A percentile compares a stretch with the other conserved stretches of the same genome.
These are phyloP conservation scores for Epinephelus malabaricus DNA, from an alignment of 2,797 vertebrate genomes.

Conservation along the genomic window DNA sequence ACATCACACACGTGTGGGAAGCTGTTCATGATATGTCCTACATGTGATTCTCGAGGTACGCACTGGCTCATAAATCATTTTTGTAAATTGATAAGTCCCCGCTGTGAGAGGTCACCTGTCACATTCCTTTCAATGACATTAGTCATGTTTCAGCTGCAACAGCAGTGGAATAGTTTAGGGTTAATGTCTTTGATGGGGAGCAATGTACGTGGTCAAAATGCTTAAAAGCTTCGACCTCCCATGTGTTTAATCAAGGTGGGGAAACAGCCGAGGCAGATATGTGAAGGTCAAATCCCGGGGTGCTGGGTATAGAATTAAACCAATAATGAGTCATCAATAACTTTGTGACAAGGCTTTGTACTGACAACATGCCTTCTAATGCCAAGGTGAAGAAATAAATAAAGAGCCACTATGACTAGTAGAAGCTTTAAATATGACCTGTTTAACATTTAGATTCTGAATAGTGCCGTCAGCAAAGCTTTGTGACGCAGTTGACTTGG, in stretches of 20 bases:
- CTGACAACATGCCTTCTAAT: conserved; percentile 34
- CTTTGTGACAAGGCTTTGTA: conserved; percentile 42
- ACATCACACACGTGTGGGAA: neutral
- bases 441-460: conserved; percentile 7
- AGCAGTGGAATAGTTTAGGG: conserved; percentile 49
- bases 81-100: conserved; percentile 54
- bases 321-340: conserved; percentile 64
- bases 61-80: conserved; percentile 53
- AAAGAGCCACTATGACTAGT: neutral
- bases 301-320: conserved; percentile 51
- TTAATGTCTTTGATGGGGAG: conserved; percentile 55
- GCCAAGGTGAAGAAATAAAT: conserved; percentile 6
- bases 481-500: conserved; percentile 3
- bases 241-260: conserved; percentile 59
- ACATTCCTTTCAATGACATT: conserved; percentile 63
- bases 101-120: conserved; percentile 30
- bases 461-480: neutral
- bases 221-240: conserved; percentile 58
- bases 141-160: conserved; percentile 50
- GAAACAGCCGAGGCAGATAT: conserved; percentile 58
- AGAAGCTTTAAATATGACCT: neutral
- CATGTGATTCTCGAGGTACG: conserved; percentile 40
- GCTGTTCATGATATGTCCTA: conserved; percentile 27
- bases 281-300: conserved; percentile 58
- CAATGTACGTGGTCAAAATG: conserved; percentile 62